Evolutionary conservation across 2,888 invertebrate genomes (phyloP), one percentile per base, ranked within the genome.

Genomic region (Ecdyonurus torrentis): DNA sequence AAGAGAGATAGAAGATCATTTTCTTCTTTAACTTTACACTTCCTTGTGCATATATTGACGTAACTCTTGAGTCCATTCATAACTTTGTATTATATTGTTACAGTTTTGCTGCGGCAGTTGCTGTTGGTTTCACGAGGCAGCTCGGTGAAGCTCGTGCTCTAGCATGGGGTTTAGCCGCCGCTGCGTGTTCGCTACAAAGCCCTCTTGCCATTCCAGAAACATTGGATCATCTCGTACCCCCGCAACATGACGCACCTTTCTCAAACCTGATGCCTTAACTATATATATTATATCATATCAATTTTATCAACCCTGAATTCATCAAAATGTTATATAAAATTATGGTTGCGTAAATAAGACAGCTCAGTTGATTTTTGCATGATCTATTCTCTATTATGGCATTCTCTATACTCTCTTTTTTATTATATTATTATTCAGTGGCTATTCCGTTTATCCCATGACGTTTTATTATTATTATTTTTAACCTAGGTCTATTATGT

Each of bases 141-240:
- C 73, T 76, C 52, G 68, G 74, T 3, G 82, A 87, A 72, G 75
- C 80, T 59, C 73, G 77, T 63, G 83, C 85, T 71, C 76, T 86
- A 15, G 74, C 78, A 2, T 72, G 82, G 20, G 89, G 84, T 0
- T 81, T 85, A 66, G 73, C 78, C 63, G 80, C 84, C 22, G 87
- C 89, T 0, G 62, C 62, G 10, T 22, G 53, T 25, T 62, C 62
- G 5, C 55, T 62, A 23, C 25, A 55, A 20, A 37, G 25, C 37
- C 62, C 20, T 19, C 50, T 58, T 2, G 50, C 62, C 19, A 37
- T 62, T n/a, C 62, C 62, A 1, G 5, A 2, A 1, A 7, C 24
- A n/a, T 23, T 62, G 62, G 2, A 15, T 50, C 25, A 58, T 58
- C 25, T 62, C 62, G 64, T 91, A 85, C 72, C 91, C 86, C 84